phyloP scores from a whole-genome alignment of 2,888 invertebrate genomes.

The Diaphora mendica region DNA sequence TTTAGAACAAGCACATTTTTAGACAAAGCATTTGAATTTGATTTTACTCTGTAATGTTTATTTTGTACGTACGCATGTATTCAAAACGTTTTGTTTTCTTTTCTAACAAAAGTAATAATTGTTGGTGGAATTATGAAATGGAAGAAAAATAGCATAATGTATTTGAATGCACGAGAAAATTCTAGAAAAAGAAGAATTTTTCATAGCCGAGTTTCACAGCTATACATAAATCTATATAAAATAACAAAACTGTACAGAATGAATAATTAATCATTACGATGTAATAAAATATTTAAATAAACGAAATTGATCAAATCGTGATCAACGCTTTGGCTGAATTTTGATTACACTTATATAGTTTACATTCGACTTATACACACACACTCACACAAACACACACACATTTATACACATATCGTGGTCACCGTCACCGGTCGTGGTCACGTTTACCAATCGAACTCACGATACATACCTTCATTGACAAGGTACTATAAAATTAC shows the following conservation, averaged over 20 bases:
- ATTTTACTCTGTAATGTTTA: neutral
- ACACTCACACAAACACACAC: no score
- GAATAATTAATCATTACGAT: no score
- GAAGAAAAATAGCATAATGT: neutral
- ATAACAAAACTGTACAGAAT: no score
- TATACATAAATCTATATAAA: no score
- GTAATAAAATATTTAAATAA: neutral
- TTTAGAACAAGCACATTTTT: constrained; percentile 1
- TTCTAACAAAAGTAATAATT: neutral
- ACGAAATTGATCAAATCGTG: neutral
- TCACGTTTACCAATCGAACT: neutral
- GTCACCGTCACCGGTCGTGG: neutral
- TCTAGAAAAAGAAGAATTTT: neutral
- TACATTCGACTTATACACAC: neutral
- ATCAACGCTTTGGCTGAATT: neutral
- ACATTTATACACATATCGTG: neutral
- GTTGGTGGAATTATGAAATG: neutral
- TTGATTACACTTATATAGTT: neutral
- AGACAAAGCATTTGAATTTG: neutral
- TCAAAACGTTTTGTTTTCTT: neutral
- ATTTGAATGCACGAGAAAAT: neutral
- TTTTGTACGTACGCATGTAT: neutral
- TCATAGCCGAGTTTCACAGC: no score
- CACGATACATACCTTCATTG: neutral
- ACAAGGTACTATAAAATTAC: neutral